phyloP scores from a whole-genome alignment of 2,888 invertebrate species.

The Tetragonula carbonaria region DNA sequence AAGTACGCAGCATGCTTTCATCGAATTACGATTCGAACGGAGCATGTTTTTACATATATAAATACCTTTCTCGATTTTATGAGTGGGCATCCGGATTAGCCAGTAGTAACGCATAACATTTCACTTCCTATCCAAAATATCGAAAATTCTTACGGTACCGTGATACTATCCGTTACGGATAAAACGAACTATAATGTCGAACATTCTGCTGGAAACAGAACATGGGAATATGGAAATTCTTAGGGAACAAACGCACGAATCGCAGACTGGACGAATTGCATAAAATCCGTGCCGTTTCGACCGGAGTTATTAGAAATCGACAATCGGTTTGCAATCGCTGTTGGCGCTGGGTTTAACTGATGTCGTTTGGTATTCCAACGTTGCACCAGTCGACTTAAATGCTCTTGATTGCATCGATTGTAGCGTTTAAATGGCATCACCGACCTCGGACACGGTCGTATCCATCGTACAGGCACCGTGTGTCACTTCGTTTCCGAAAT shows the following conservation, averaged over 20 bases:
- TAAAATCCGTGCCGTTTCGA: neutral
- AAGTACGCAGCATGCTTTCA: neutral
- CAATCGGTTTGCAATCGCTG: neutral
- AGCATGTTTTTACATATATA: neutral
- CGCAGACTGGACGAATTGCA: no score
- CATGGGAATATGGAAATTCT: neutral
- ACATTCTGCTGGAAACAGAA: neutral
- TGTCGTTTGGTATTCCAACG: conserved; percentile 20
- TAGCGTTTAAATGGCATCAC: conserved; percentile 5
- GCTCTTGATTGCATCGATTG: conserved; percentile 46
- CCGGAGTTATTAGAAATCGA: neutral
- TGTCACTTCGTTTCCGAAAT: neutral
- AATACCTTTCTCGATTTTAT: neutral
- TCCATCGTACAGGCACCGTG: neutral
- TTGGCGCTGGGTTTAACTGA: neutral
- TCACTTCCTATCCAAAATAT: neutral
- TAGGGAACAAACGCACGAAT: neutral
- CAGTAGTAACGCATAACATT: no score
- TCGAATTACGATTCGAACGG: neutral
- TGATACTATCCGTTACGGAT: neutral
- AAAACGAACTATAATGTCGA: neutral
- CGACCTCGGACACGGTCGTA: neutral
- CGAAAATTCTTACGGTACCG: neutral
- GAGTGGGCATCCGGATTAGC: neutral
- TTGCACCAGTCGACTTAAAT: conserved; percentile 16